A percentile compares a stretch with the other conserved stretches of the same genome.
Conservation (phyloP, 2,113 vertebrate genomes). For the Sterrhoptilus dennistouni region DNA sequence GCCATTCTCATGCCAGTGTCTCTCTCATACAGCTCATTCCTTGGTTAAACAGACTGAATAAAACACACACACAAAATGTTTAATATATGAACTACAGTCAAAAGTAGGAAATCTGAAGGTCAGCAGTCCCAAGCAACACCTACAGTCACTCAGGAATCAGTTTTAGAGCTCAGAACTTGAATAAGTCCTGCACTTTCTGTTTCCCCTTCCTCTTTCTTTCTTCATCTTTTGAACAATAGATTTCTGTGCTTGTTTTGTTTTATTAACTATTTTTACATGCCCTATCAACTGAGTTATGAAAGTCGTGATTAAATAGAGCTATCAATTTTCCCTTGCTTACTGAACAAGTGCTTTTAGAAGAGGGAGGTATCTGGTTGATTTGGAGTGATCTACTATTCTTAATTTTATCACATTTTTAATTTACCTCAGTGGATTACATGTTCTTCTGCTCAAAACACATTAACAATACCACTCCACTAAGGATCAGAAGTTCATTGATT, state of each 20-base stretch:
- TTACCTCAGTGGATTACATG: neutral
- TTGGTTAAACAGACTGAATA: neutral
- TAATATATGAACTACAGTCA: neutral
- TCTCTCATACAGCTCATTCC: neutral
- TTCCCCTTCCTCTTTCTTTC: neutral
- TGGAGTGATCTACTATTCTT: neutral
- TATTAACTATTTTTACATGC: neutral
- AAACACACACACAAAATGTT: neutral
- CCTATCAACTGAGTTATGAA: neutral
- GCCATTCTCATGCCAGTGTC: neutral
- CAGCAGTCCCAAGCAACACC: neutral
- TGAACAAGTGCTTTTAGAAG: neutral
- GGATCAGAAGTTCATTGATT: neutral
- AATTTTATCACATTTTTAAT: neutral
- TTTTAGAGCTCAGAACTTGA: neutral
- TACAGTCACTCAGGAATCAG: neutral
- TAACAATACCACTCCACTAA: neutral
- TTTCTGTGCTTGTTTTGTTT: neutral
- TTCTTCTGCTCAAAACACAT: neutral
- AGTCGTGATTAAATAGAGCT: neutral
- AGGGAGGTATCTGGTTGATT: neutral
- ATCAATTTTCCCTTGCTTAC: neutral
- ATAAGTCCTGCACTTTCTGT: neutral
- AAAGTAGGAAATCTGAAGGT: neutral
- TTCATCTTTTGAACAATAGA: neutral